Conservation (phyloP, 2,797 vertebrate species). For the Squalus acanthias region DNA sequence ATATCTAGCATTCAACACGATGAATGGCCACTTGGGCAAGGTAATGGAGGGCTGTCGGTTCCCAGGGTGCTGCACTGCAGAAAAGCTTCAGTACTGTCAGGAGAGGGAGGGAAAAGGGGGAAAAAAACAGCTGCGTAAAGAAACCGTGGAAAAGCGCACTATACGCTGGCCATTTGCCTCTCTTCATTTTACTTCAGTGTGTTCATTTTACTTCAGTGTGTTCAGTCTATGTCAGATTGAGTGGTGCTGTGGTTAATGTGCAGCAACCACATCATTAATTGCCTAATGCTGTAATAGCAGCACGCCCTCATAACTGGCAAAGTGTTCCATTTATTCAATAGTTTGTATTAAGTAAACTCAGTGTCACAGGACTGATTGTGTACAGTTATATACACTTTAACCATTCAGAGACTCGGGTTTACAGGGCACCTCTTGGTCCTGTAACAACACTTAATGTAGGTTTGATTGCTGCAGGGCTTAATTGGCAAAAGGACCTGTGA, state of each 20-base stretch:
- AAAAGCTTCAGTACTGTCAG: neutral
- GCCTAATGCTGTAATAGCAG: neutral
- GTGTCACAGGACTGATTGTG: neutral
- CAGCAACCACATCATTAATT: neutral
- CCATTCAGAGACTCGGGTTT: neutral
- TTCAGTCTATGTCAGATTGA: neutral
- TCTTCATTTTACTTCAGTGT: neutral
- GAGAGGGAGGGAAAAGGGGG: neutral
- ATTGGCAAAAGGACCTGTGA: neutral
- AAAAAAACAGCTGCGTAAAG: neutral
- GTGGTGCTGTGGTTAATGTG: neutral
- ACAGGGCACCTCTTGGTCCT: neutral
- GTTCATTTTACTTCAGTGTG: neutral
- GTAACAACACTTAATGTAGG: neutral
- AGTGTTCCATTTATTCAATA: neutral
- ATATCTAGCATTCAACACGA: neutral
- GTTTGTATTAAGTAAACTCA: neutral
- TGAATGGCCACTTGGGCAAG: neutral
- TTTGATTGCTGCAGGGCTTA: neutral
- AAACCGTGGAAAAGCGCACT: neutral
- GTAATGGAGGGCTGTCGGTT: neutral
- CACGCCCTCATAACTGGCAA: neutral
- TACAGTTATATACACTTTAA: neutral
- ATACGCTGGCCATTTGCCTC: neutral
- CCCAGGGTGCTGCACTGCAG: neutral